Evolutionary conservation across 2,113 vertebrate genomes (phyloP).

Genomic region (Sinocyclocheilus rhinocerous): DNA sequence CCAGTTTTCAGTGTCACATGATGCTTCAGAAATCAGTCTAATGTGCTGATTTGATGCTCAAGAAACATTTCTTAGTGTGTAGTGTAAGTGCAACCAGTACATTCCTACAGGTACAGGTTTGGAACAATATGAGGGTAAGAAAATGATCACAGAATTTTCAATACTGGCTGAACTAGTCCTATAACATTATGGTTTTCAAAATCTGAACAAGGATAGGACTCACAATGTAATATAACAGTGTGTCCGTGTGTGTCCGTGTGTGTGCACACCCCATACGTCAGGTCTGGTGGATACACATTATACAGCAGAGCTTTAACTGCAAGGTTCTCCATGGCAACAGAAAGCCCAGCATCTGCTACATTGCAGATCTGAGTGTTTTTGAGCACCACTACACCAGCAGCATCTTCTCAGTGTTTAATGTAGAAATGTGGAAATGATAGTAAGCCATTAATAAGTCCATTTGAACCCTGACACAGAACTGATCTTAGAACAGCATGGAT

Average conservation of each 20-base stretch:
- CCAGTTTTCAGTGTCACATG: not conserved
- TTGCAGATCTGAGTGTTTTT: not conserved
- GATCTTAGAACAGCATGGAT: not conserved
- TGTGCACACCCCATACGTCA: not conserved
- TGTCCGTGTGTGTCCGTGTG: not conserved
- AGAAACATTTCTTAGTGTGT: no score
- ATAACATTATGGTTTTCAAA: not conserved
- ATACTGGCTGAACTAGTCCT: not conserved
- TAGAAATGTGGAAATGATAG: conserved; percentile 1
- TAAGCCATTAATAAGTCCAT: not conserved
- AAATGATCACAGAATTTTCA: not conserved
- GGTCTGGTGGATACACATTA: conserved; percentile 31
- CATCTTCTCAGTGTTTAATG: conserved; percentile 4
- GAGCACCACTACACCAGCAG: conserved; percentile 7
- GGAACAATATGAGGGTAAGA: not conserved
- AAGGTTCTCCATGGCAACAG: conserved; percentile 54
- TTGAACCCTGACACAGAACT: not conserved
- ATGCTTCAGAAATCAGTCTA: not conserved
- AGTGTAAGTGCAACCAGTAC: no score
- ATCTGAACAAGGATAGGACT: not conserved
- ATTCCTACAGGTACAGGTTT: not conserved
- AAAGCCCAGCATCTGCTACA: conserved; percentile 38
- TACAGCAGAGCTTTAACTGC: conserved; percentile 5
- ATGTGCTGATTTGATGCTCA: not conserved
- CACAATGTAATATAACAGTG: not conserved